phyloP scores from a whole-genome alignment of 2,113 vertebrate species.

The Telmatochromis sp. region DNA sequence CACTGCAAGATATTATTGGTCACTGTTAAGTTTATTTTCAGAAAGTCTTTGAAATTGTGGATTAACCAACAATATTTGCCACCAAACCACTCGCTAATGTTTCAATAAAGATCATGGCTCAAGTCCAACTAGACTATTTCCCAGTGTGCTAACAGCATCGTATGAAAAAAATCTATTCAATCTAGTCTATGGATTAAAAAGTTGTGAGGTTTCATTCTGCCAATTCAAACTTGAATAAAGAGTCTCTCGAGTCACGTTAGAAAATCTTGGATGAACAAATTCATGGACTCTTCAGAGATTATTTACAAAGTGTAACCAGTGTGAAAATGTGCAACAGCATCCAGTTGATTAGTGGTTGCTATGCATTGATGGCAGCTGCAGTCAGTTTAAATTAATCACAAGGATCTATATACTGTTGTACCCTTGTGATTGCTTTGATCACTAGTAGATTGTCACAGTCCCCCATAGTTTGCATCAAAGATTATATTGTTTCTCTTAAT shows the following conservation, averaged over 20 bases:
- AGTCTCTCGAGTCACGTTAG: not conserved
- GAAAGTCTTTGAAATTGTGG: not conserved
- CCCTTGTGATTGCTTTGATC: too few species aligned
- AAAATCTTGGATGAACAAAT: not conserved
- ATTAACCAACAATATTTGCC: not conserved
- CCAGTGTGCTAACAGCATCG: not conserved
- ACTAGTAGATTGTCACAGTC: too few species aligned
- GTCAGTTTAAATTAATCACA: too few species aligned
- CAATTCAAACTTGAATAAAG: not conserved
- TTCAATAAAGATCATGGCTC: not conserved
- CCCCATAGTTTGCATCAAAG: too few species aligned
- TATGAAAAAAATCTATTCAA: too few species aligned
- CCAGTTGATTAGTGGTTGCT: too few species aligned
- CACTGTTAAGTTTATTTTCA: not conserved
- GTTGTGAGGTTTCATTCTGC: not conserved
- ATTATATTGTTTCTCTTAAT: too few species aligned
- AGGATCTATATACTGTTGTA: too few species aligned
- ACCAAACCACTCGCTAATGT: not conserved
- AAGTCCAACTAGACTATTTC: not conserved
- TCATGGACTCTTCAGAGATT: not conserved
- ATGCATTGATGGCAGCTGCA: too few species aligned
- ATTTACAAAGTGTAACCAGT: too few species aligned
- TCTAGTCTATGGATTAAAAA: not conserved
- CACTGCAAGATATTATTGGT: not conserved
- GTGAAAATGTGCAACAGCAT: not conserved